A percentile compares a stretch with the other conserved stretches of the same genome.
These are phyloP conservation scores for Leptinotarsa tumamoca DNA, from an alignment of 2,888 invertebrate species.

Conservation along the genomic window DNA sequence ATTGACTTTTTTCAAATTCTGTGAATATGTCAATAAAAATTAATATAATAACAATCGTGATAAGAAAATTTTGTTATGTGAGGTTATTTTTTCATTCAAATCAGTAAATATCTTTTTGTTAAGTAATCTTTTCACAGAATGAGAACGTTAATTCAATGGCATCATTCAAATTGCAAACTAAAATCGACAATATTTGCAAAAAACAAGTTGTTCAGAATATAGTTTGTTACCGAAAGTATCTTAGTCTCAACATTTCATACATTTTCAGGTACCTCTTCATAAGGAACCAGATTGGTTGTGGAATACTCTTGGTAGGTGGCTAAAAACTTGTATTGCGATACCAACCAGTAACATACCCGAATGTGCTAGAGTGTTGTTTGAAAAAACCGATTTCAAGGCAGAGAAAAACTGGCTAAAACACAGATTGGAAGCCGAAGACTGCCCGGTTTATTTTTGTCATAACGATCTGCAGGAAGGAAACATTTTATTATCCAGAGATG, in stretches of 20 bases:
- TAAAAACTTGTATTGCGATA: slow-evolving; percentile 71
- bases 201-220: slow-evolving; percentile 46
- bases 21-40: no score
- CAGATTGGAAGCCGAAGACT: slow-evolving; percentile 70
- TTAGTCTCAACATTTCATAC: background rate
- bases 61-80: no score
- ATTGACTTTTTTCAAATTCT: no score
- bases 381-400: slow-evolving; percentile 70
- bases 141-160: background rate
- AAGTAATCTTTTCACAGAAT: no score
- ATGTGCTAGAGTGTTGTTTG: slow-evolving; percentile 49
- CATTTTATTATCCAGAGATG: slow-evolving; percentile 71
- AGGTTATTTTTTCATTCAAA: no score
- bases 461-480: slow-evolving; percentile 95
- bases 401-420: slow-evolving; percentile 81
- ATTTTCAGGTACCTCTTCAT: slow-evolving; percentile 81
- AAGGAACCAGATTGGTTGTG: slow-evolving; percentile 97
- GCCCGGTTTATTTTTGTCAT: slow-evolving; percentile 93
- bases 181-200: slow-evolving; percentile 36
- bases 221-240: background rate
- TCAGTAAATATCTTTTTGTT: no score
- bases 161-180: background rate
- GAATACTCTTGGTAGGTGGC: slow-evolving; percentile 88
- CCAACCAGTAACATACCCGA: slow-evolving; percentile 63
- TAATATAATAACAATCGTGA: no score